These are phyloP conservation scores for Caracal caracal DNA, from an alignment of 2,113 vertebrate genomes.

Conservation along the genomic window DNA sequence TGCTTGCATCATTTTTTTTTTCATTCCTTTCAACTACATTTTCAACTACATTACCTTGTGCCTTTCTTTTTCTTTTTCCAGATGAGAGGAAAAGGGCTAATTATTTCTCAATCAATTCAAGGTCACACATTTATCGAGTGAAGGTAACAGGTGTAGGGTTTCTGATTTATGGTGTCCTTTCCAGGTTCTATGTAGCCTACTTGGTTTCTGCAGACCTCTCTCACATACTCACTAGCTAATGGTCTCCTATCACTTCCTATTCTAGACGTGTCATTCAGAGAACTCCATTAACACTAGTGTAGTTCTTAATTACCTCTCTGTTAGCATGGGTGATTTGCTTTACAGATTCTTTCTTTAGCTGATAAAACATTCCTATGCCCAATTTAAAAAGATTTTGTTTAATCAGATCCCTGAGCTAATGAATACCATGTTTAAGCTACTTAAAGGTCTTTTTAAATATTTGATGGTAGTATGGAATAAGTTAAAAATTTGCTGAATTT, in stretches of 20 bases:
- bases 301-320: conserved; percentile 53
- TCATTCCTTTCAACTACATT: not conserved
- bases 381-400: conserved; percentile 61
- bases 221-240: not conserved
- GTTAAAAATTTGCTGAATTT: conserved; percentile 57
- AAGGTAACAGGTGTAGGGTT: not conserved
- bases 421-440: conserved; percentile 49
- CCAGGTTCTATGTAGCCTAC: not conserved
- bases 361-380: conserved; percentile 52
- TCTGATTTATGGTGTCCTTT: not conserved
- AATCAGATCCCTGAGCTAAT: conserved; percentile 47
- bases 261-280: not conserved
- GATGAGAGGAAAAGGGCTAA: not conserved
- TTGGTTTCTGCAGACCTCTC: not conserved
- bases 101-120: not conserved
- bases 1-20: not conserved
- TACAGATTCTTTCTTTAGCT: conserved; percentile 47
- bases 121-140: not conserved
- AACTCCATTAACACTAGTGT: conserved; percentile 55
- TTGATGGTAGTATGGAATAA: not conserved
- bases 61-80: not conserved
- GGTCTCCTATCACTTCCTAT: not conserved
- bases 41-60: not conserved
- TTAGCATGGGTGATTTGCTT: conserved; percentile 35
- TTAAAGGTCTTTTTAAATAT: conserved; percentile 65